Evolutionary conservation across 2,797 vertebrate genomes (phyloP).

Genomic region (Stomatorhinus walkeri): DNA sequence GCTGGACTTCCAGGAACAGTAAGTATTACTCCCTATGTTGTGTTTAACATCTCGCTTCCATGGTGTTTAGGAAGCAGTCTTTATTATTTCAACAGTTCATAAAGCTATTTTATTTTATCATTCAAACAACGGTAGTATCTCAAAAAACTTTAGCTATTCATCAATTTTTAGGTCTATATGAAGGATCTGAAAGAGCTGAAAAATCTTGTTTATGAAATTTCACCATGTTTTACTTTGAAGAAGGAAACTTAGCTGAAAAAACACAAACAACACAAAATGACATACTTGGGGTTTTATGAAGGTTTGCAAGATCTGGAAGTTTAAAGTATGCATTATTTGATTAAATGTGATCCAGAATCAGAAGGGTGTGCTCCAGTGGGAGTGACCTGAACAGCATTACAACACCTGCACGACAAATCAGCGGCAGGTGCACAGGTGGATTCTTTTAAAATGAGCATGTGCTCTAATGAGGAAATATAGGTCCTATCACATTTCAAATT

Average conservation of each 20-base stretch:
- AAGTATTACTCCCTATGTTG: constrained; percentile 50
- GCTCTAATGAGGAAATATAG: not conserved
- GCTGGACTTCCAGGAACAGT: constrained; percentile 99
- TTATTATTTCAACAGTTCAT: not conserved
- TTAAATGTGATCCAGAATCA: not conserved
- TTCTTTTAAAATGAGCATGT: not conserved
- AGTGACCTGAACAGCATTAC: not conserved
- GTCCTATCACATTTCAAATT: not conserved
- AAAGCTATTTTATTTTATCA: not conserved
- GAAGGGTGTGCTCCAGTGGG: not conserved
- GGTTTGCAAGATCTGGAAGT: not conserved
- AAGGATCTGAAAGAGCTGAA: not conserved
- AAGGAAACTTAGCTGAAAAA: not conserved
- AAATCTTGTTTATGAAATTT: not conserved
- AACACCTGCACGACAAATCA: not conserved
- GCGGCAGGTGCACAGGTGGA: not conserved
- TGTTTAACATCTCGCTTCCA: not conserved
- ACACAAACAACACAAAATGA: not conserved
- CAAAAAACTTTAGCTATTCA: not conserved
- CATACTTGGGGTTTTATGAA: not conserved
- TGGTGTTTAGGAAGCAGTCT: not conserved
- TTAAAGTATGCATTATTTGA: not conserved
- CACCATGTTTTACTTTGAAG: not conserved
- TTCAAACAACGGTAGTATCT: not conserved
- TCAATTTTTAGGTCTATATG: not conserved